These are phyloP conservation scores for Eumerus sabulonum DNA, from an alignment of 2,888 invertebrate species.

Conservation along the genomic window DNA sequence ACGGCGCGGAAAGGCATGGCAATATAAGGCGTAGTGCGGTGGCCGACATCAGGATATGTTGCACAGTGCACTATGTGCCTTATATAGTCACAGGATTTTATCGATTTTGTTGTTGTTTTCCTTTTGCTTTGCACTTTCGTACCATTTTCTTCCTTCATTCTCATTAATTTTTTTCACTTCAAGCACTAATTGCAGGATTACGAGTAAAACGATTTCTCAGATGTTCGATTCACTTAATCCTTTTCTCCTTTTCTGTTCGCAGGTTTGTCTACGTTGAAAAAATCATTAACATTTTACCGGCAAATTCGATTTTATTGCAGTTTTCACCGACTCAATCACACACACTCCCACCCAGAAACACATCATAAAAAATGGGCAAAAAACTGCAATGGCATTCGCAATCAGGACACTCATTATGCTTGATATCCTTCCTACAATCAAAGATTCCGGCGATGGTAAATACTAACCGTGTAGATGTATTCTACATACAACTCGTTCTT, in stretches of 20 bases:
- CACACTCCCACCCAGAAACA: constrained; percentile 21
- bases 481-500: constrained; percentile 29
- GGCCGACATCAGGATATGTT: constrained; percentile 31
- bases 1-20: constrained; percentile 3
- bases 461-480: constrained; percentile 54
- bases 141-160: constrained; percentile 17
- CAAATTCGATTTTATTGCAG: constrained; percentile 61
- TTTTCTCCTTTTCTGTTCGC: constrained; percentile 9
- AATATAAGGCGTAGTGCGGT: background rate
- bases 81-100: constrained; percentile 60
- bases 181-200: constrained; percentile 24
- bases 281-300: constrained; percentile 29
- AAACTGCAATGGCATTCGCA: constrained; percentile 39
- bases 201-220: constrained; percentile 38
- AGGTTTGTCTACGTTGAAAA: background rate
- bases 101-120: constrained; percentile 68
- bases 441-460: constrained; percentile 13
- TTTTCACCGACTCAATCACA: constrained; percentile 33
- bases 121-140: constrained; percentile 51
- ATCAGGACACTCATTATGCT: constrained; percentile 36
- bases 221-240: constrained; percentile 6
- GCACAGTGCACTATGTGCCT: constrained; percentile 41
- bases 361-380: background rate
- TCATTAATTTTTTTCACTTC: constrained; percentile 23
- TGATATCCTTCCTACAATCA: too few species aligned